Evolutionary conservation across 2,797 vertebrate genomes (phyloP).

Genomic region (Mormyrus hasselquistii): DNA sequence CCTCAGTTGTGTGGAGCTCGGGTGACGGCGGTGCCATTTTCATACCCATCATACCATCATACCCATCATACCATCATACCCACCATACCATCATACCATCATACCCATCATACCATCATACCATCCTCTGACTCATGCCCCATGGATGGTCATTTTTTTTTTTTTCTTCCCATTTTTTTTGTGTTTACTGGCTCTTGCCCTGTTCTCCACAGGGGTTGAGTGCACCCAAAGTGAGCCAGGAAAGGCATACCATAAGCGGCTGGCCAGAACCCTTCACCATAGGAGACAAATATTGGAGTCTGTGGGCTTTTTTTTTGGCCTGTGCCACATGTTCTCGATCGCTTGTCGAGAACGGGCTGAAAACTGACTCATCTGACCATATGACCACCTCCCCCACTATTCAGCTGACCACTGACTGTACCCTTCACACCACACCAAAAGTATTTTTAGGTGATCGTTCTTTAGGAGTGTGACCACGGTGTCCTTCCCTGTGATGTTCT

Average conservation of each 20-base stretch:
- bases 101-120: background rate
- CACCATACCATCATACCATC: background rate
- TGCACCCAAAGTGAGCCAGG: background rate
- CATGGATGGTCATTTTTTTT: background rate
- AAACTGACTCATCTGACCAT: slow-evolving; percentile 8
- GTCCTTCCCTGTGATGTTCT: background rate
- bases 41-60: background rate
- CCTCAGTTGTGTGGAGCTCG: background rate
- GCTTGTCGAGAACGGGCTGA: background rate
- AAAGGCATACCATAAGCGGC: background rate
- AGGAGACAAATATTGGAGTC: background rate
- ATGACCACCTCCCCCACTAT: background rate
- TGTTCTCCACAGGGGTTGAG: background rate
- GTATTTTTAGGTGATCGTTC: background rate
- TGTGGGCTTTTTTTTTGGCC: background rate
- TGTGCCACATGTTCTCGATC: background rate
- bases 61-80: background rate
- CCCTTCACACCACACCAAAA: background rate
- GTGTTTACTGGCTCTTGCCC: background rate
- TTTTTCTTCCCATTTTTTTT: background rate
- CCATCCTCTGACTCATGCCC: background rate
- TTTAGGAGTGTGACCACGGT: background rate
- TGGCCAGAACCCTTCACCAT: background rate
- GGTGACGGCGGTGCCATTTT: background rate
- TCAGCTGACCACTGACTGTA: background rate